Base-by-base conservation (phyloP, 2,888 invertebrate species). In the Apamea monoglypha region DNA sequence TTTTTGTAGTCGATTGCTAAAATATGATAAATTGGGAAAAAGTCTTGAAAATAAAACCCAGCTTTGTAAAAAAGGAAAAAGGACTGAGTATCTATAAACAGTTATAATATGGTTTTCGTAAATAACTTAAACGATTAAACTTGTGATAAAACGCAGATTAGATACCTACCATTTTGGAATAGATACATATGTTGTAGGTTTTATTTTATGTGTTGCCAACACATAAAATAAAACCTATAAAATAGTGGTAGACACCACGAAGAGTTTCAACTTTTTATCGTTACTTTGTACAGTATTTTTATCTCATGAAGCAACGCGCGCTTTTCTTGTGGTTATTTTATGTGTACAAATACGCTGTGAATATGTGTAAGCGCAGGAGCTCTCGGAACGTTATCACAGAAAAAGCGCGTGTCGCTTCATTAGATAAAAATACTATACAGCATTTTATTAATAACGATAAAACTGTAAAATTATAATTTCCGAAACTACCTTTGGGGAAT, bases 1-100 rank as follows among this genome's bases (percentile, higher is more conserved):
- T 47, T 32, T 78, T 47, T 25, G 4, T 2, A 66, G 10, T 50
- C 56, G 4, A 44, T 81, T 47, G 14, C 53, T 50, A 25, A 78
- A 53, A 36, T 21, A 18, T 53, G 18, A 53, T 81, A 70, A 80
- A 63, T 70, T 78, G 3, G 16, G 21, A n/a, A 8, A 64, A 64
- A 53, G 1, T 32, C 14, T 50, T 50, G 3, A 40, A 59, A 59
- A 59, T 14, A 21, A 25, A 1, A 44, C 5, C 14, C 1, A 56
- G 5, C 7, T 56, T 5, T n/a, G 7, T 7, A 18, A 7, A 56
- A 56, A 75, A 29, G 4, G 10, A 2, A 74, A 73, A 47, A 32
- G 18, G 7, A 32, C 44, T 21, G 36, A 36, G 14, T n/a, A 25
- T 29, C 63, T n/a, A 21, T 29, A 44, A 12, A 68, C 12, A 21